A percentile compares a stretch with the other conserved stretches of the same genome.
Evolutionary conservation across 2,888 invertebrate genomes (phyloP).

Genomic region (Drosophila subsilvestris): DNA sequence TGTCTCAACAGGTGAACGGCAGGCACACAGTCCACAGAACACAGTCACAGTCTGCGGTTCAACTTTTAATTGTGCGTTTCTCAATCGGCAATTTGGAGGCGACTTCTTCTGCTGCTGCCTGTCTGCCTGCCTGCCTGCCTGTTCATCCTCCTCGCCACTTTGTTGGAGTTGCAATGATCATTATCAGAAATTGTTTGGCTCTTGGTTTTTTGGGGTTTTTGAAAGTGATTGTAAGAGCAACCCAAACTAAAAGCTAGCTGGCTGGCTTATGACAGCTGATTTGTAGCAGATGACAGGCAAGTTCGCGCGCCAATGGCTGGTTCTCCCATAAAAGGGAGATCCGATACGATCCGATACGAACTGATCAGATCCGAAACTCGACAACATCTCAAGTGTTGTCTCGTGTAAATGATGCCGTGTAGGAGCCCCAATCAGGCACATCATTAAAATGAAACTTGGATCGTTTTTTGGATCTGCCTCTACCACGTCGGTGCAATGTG

Average conservation of each 20-base stretch:
- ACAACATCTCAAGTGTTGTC: conserved; percentile 40
- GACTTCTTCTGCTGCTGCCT: conserved; percentile 52
- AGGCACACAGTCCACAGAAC: no score
- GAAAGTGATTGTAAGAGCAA: conserved; percentile 73
- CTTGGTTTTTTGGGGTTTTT: conserved; percentile 54
- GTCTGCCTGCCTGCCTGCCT: conserved; percentile 1
- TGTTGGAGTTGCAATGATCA: conserved; percentile 53
- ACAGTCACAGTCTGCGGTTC: conserved; percentile 31
- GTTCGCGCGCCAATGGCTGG: conserved; percentile 70
- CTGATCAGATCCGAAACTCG: conserved; percentile 15
- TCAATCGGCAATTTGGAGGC: conserved; percentile 49
- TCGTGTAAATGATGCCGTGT: conserved; percentile 57
- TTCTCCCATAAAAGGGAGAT: conserved; percentile 70
- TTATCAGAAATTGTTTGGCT: conserved; percentile 50
- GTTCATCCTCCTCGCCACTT: conserved; percentile 19
- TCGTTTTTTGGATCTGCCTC: conserved; percentile 41
- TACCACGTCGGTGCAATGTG: conserved; percentile 25
- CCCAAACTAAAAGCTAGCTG: conserved; percentile 35
- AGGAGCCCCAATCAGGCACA: conserved; percentile 56
- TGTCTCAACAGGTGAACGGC: conserved; percentile 57
- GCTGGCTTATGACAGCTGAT: conserved; percentile 73
- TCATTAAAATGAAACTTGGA: conserved; percentile 60
- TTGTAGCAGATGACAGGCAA: conserved; percentile 77
- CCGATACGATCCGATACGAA: conserved; percentile 20
- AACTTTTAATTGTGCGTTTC: conserved; percentile 68